Evolutionary conservation across 2,888 invertebrate species (phyloP), one percentile per base, ranked within the genome.

Genomic region (Pheosia tremula): DNA sequence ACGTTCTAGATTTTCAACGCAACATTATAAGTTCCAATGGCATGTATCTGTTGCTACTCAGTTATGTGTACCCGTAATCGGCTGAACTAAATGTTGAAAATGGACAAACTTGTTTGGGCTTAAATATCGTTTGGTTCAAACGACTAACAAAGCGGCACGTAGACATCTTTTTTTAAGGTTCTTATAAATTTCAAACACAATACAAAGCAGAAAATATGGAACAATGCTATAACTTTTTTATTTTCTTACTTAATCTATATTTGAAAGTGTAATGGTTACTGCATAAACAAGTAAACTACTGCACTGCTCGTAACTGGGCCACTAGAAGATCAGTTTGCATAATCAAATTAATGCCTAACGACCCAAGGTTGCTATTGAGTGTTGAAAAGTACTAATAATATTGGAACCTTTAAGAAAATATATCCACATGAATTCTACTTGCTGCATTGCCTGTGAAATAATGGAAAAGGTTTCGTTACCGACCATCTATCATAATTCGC

Each of bases 321-420:
- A 77, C 59, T 68, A 77, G 72, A 72, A 74, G 77, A 75, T 75
- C 72, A 72, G 64, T 70, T 74, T 72, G 70, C 71, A 77, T 75
- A 75, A 75, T 77, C 71, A 70, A 74, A 77, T 77, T 75, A 77
- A 71, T 65, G 68, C 64, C 65, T 63, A 65, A 59, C 56, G 60
- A 58, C 72, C 65, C 77, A 77, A 75, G 75, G 77, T 41, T 9
- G 41, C 70, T 68, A 73, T 64, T 64, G 63, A 66, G 57, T 50
- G 71, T 56, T 67, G 55, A 69, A 69, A 71, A 67, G 74, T 74
- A n/a, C 6, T 5, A 11, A 4, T n/a, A n/a, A n/a, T n/a, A 47
- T 11, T 47, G 9, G 11, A 47, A 47, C 47, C 24, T 24, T 24
- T 3, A 41, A 41, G 1, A 3, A 41, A 45, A 45, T 10, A 10